These are phyloP conservation scores for Hypolimnas misippus DNA, from an alignment of 2,888 invertebrate genomes.

Conservation along the genomic window DNA sequence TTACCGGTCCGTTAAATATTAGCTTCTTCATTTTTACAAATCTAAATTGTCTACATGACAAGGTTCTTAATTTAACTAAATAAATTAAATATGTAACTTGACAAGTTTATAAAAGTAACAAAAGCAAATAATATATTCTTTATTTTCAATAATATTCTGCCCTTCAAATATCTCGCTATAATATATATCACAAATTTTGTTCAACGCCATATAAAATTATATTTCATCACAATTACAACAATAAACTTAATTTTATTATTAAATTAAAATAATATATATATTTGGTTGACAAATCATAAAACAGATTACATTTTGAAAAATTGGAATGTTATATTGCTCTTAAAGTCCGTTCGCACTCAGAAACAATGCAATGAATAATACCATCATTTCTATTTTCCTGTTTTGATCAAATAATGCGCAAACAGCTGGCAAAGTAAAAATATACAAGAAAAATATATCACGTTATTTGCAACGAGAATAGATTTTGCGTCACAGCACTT, in stretches of 20 bases:
- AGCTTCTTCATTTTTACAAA: conserved; percentile 20
- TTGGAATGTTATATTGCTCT: conserved; percentile 9
- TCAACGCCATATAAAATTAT: conserved; percentile 1
- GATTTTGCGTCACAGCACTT: conserved; percentile 34
- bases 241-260: not conserved
- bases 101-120: conserved; percentile 10
- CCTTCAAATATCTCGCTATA: not conserved
- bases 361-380: not conserved
- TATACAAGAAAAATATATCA: conserved; percentile 31
- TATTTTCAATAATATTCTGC: not conserved
- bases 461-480: conserved; percentile 38
- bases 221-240: not conserved
- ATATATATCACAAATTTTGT: conserved; percentile 11
- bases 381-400: not conserved
- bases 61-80: conserved; percentile 21
- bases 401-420: conserved; percentile 13
- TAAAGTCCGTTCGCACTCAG: not conserved
- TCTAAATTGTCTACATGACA: conserved; percentile 16
- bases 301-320: not conserved
- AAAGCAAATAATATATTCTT: not conserved
- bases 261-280: not conserved
- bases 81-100: conserved; percentile 11
- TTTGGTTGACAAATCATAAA: not conserved
- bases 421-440: conserved; percentile 32
- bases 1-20: conserved; percentile 22